Conservation (phyloP, 2,888 invertebrate genomes). For the Chloroclysta siterata region DNA sequence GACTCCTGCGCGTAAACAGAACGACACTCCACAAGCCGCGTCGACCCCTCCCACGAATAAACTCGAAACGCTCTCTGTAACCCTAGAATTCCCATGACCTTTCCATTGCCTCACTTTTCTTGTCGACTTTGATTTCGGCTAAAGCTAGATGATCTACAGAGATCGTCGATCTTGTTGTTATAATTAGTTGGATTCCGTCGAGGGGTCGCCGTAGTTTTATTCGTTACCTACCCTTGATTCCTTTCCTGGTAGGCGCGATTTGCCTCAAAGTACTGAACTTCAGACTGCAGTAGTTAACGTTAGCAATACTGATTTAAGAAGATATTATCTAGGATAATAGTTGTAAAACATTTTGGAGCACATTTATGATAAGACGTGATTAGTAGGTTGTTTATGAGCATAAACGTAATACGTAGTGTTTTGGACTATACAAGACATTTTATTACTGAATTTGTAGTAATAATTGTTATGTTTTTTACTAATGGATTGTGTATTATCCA, state of each 20-base stretch:
- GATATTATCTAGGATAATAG: slow-evolving; percentile 26
- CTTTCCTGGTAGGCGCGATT: slow-evolving; percentile 10
- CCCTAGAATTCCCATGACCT: slow-evolving; percentile 26
- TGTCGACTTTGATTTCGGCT: background rate
- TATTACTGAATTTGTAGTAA: background rate
- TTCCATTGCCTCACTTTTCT: background rate
- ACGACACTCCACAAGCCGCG: slow-evolving; percentile 40
- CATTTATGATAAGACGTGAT: slow-evolving; percentile 12
- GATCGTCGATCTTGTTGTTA: background rate
- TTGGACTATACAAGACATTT: background rate
- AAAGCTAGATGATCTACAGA: background rate
- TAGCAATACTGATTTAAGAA: slow-evolving; percentile 26
- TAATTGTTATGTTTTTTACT: background rate
- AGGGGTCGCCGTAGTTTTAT: background rate
- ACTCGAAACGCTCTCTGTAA: slow-evolving; percentile 21
- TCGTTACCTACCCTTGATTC: background rate
- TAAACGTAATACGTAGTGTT: background rate
- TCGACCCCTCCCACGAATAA: slow-evolving; percentile 24
- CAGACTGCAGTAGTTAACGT: slow-evolving; percentile 30
- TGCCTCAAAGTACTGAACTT: slow-evolving; percentile 28
- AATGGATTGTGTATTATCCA: background rate
- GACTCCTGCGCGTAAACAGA: slow-evolving; percentile 50
- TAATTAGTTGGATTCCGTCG: background rate
- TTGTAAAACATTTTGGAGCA: slow-evolving; percentile 19
- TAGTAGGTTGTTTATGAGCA: background rate